Percentiles rank a stretch among this genome's conserved stretches.
phyloP scores from a whole-genome alignment of 92 coral and sea anemone species.

The Pocillopora grandis region DNA sequence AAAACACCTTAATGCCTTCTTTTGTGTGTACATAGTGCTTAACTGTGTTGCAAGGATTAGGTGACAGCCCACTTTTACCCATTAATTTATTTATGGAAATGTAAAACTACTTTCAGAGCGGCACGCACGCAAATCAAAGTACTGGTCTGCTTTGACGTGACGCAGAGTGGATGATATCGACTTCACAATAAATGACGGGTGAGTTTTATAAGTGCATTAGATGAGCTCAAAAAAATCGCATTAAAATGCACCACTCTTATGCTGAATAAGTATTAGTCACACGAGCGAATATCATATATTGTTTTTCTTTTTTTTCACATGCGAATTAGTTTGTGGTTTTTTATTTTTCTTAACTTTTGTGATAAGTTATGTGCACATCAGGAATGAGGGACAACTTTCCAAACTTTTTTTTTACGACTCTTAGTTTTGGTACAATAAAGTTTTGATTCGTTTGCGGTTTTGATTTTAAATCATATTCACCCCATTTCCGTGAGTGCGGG shows the following conservation, averaged over 20 bases:
- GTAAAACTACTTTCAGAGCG: conserved; percentile 16
- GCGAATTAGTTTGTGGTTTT: neutral
- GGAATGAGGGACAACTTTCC: neutral
- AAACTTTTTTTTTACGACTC: neutral
- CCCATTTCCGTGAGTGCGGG: conserved; percentile 30
- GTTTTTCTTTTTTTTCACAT: neutral
- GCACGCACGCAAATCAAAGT: conserved; percentile 36
- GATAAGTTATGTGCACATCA: conserved; percentile 7
- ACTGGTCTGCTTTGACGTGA: conserved; percentile 21
- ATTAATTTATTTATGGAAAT: conserved; percentile 39
- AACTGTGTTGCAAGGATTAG: neutral
- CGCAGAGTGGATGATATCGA: conserved; percentile 35
- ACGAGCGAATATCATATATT: neutral
- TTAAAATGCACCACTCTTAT: conserved; percentile 10
- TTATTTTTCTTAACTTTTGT: conserved; percentile 1
- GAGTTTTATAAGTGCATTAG: conserved; percentile 14
- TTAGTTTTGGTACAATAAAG: conserved; percentile 12
- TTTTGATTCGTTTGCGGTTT: conserved; percentile 21
- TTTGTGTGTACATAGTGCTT: conserved; percentile 10
- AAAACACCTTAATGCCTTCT: conserved; percentile 12
- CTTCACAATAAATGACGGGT: conserved; percentile 14
- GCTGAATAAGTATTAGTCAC: neutral
- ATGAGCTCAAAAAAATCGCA: conserved; percentile 27
- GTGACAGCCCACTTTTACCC: conserved; percentile 10
- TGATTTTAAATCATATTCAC: conserved; percentile 34